Conservation (phyloP, 1,140 invertebrate genomes). For the Nylanderia fulva region DNA sequence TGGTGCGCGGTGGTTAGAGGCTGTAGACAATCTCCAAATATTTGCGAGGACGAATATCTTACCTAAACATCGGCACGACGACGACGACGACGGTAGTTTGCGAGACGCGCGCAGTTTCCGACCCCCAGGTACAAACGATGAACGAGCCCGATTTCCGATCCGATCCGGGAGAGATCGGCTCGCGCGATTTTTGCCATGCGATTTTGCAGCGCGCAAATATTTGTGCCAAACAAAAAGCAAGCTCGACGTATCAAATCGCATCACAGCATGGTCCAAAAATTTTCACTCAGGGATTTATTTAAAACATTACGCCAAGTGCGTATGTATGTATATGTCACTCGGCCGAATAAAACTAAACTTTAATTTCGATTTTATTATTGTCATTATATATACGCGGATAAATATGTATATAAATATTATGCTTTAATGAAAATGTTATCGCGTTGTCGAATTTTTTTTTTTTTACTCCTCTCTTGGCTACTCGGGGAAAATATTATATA, state of each 20-base stretch:
- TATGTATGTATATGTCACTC: not conserved
- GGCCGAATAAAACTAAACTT: slow-evolving; percentile 37
- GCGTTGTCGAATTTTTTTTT: not conserved
- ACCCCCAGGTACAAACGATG: slow-evolving; percentile 8
- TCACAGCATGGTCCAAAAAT: slow-evolving; percentile 53
- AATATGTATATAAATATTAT: slow-evolving; percentile 4
- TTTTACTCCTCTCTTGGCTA: not conserved
- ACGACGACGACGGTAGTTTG: slow-evolving; percentile 73
- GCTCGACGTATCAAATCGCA: slow-evolving; percentile 56
- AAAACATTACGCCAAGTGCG: slow-evolving; percentile 50
- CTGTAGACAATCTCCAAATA: slow-evolving; percentile 86
- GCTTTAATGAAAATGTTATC: not conserved
- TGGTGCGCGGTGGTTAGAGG: slow-evolving; percentile 80
- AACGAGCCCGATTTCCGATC: slow-evolving; percentile 30
- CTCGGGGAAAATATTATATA: not conserved
- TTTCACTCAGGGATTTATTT: slow-evolving; percentile 51
- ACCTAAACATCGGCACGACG: slow-evolving; percentile 84
- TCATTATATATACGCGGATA: not conserved
- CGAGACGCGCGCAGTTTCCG: slow-evolving; percentile 51
- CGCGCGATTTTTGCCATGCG: slow-evolving; percentile 42
- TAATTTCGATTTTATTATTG: slow-evolving; percentile 31
- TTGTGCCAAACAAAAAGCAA: slow-evolving; percentile 59
- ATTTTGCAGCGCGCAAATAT: slow-evolving; percentile 60
- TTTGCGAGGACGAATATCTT: slow-evolving; percentile 86
- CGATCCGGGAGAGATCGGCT: slow-evolving; percentile 38